Conservation (phyloP, 1,140 invertebrate species). For the Drosophila pruinosa region DNA sequence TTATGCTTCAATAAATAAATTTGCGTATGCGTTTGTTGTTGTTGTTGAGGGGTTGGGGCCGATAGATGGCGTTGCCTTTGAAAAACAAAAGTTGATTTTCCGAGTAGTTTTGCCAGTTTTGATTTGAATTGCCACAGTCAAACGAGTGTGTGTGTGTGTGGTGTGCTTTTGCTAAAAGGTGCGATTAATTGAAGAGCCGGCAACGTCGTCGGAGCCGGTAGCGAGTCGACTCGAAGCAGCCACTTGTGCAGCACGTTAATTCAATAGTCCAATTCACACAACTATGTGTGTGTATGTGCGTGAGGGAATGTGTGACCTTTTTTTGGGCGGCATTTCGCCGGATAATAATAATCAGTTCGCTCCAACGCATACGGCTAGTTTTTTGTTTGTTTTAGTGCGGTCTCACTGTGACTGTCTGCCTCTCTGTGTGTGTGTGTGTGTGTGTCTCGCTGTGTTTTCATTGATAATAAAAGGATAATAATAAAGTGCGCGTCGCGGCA, state of each 20-base stretch:
- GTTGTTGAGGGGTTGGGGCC: neutral
- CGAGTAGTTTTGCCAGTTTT: constrained; percentile 58
- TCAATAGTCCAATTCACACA: constrained; percentile 22
- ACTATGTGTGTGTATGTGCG: neutral
- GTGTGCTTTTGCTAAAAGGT: constrained; percentile 61
- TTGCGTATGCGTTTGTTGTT: constrained; percentile 27
- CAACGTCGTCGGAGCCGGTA: neutral
- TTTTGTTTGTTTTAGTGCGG: constrained; percentile 62
- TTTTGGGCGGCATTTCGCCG: constrained; percentile 21
- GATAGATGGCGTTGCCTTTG: constrained; percentile 12
- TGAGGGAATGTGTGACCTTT: constrained; percentile 18
- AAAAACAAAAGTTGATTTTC: constrained; percentile 54
- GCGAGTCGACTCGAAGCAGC: neutral
- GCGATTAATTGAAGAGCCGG: constrained; percentile 76
- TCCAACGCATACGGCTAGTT: constrained; percentile 51
- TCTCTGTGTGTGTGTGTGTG: neutral
- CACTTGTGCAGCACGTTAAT: constrained; percentile 35
- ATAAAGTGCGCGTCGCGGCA: constrained; percentile 72
- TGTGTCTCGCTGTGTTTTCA: constrained; percentile 48
- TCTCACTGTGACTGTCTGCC: neutral
- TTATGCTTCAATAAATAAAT: constrained; percentile 80
- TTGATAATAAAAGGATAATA: constrained; percentile 80
- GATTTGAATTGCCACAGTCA: constrained; percentile 34
- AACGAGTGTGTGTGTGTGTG: neutral
- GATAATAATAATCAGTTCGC: constrained; percentile 57